Percentiles rank a stretch among this genome's conserved stretches.
Conservation (phyloP, 1,140 invertebrate species). For the Drosophila santomea region DNA sequence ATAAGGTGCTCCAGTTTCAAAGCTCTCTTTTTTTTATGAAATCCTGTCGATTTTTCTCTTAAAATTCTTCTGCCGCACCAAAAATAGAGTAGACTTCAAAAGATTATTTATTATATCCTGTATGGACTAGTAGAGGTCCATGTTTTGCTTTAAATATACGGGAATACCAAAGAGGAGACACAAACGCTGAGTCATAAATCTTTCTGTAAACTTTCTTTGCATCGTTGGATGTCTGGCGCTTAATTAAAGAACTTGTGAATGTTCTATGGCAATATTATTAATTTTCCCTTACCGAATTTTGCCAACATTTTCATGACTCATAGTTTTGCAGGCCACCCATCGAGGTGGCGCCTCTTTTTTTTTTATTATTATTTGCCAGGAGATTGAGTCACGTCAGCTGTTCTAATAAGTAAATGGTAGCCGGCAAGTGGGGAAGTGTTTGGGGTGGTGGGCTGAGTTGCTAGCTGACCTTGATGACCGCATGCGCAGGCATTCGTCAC, state of each 20-base stretch:
- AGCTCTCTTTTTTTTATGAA: not conserved
- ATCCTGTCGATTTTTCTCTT: no score
- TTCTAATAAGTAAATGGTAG: slow-evolving; percentile 24
- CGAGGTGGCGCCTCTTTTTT: slow-evolving; percentile 3
- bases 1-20: not conserved
- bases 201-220: not conserved
- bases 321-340: slow-evolving; percentile 19
- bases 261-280: not conserved
- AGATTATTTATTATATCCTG: slow-evolving; percentile 11
- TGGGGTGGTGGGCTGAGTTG: slow-evolving; percentile 11
- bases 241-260: not conserved
- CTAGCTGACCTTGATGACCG: slow-evolving; percentile 67
- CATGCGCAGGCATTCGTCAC: slow-evolving; percentile 71
- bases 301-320: slow-evolving; percentile 21
- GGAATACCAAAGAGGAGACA: not conserved
- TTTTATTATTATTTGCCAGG: slow-evolving; percentile 17
- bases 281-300: not conserved
- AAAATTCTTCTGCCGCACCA: no score
- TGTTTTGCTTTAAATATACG: slow-evolving; percentile 2
- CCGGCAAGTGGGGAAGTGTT: not conserved
- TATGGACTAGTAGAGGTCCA: not conserved
- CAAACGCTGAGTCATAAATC: slow-evolving; percentile 9
- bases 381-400: slow-evolving; percentile 75
- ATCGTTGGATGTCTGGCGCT: not conserved
- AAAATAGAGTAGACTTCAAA: no score